A percentile compares a stretch with the other conserved stretches of the same genome.
Conservation (phyloP, 2,113 vertebrate genomes). For the Bos javanicus region DNA sequence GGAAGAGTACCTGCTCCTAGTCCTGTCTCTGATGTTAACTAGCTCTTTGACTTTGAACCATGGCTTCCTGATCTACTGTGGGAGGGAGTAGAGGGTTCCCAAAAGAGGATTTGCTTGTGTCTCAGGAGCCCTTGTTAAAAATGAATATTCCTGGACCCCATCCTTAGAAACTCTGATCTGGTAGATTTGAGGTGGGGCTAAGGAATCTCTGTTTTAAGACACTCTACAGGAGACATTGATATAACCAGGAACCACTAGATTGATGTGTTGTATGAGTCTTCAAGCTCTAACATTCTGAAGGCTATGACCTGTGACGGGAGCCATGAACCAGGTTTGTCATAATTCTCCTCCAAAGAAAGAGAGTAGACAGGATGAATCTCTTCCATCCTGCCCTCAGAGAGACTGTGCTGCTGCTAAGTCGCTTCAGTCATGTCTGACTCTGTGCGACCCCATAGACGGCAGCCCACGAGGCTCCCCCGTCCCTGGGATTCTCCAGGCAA, state of each 20-base stretch:
- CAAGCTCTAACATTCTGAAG: neutral
- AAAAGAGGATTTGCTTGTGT: neutral
- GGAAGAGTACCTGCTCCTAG: neutral
- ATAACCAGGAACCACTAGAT: neutral
- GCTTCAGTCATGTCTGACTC: too few species aligned
- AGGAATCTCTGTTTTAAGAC: conserved; percentile 13
- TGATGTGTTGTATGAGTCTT: neutral
- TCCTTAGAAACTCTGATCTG: conserved; percentile 6
- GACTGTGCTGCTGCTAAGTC: too few species aligned
- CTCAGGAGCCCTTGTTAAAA: neutral
- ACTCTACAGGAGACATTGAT: neutral
- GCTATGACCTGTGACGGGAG: neutral
- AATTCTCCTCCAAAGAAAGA: conserved; percentile 3
- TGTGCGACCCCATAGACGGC: too few species aligned
- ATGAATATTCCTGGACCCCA: neutral
- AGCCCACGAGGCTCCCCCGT: too few species aligned
- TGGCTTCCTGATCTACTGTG: neutral
- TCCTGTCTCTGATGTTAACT: neutral
- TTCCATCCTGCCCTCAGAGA: neutral
- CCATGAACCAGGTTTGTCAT: conserved; percentile 3
- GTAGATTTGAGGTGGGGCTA: neutral
- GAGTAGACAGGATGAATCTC: neutral
- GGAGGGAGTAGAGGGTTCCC: neutral
- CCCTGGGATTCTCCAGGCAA: too few species aligned
- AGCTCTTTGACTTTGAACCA: neutral